These are phyloP conservation scores for Phthorimaea operculella DNA, from an alignment of 1,140 invertebrate genomes.

Conservation along the genomic window DNA sequence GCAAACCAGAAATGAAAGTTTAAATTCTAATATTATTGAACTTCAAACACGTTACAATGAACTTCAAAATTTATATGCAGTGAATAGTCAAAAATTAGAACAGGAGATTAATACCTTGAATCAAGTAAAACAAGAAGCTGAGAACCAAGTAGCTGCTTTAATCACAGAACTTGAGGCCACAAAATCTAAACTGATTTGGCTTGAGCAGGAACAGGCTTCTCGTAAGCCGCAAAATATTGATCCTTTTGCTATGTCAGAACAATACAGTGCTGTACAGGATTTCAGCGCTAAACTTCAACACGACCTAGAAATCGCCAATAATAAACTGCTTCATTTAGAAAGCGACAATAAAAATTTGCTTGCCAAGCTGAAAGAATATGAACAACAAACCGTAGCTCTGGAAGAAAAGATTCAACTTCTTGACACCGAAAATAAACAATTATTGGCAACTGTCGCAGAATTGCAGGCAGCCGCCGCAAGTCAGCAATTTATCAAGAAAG, in stretches of 20 bases:
- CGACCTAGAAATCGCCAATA: conserved; percentile 33
- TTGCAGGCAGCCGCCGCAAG: conserved; percentile 39
- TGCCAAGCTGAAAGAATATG: background rate
- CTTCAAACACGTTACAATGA: too few species aligned
- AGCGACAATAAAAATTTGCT: conserved; percentile 19
- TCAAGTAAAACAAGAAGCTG: conserved; percentile 12
- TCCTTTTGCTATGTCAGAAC: conserved; percentile 49
- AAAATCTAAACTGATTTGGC: conserved; percentile 17
- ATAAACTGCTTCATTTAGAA: conserved; percentile 28
- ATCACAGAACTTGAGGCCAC: conserved; percentile 25
- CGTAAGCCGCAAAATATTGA: conserved; percentile 29
- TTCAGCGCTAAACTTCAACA: conserved; percentile 47
- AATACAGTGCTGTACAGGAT: conserved; percentile 51
- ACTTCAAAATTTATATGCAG: conserved; percentile 17
- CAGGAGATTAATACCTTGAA: background rate
- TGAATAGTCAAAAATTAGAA: conserved; percentile 18
- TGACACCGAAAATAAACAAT: conserved; percentile 54
- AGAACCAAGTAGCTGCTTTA: conserved; percentile 18
- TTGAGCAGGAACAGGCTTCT: conserved; percentile 18
- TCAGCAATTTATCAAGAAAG: too few species aligned
- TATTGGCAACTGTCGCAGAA: conserved; percentile 54
- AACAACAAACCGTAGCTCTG: conserved; percentile 29
- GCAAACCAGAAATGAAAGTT: too few species aligned
- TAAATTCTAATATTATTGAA: too few species aligned
- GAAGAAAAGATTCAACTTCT: conserved; percentile 41